Percentiles rank a stretch among this genome's conserved stretches.
Evolutionary conservation across 2,797 vertebrate species (phyloP).

Genomic region (Acridotheres tristis): DNA sequence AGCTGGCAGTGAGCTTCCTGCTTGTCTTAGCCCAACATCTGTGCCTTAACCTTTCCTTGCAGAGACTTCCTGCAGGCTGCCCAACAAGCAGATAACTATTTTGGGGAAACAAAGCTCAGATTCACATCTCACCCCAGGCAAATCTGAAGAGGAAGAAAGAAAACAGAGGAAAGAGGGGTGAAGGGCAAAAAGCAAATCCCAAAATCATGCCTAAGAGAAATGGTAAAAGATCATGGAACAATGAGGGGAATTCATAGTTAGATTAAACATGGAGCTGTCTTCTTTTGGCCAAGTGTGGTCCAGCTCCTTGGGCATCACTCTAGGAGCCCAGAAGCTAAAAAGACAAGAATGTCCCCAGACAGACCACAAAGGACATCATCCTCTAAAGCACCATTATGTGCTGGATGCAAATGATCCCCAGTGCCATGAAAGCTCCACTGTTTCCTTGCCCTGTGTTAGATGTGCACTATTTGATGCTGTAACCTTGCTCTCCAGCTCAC

Average conservation of each 20-base stretch:
- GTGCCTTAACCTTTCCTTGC: constrained; percentile 25
- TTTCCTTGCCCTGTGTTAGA: neutral
- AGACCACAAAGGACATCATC: neutral
- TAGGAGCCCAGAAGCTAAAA: constrained; percentile 37
- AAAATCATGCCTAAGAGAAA: neutral
- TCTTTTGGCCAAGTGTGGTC: neutral
- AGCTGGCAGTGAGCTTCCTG: neutral
- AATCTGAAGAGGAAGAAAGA: constrained; percentile 17
- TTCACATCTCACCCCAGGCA: constrained; percentile 47
- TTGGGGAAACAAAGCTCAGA: constrained; percentile 56
- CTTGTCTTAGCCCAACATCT: constrained; percentile 21
- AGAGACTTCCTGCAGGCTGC: constrained; percentile 20
- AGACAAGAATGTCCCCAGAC: constrained; percentile 46
- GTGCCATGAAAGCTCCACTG: constrained; percentile 56
- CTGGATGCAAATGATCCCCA: constrained; percentile 14
- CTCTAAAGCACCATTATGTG: constrained; percentile 44
- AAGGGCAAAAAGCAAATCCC: neutral
- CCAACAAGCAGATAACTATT: constrained; percentile 29
- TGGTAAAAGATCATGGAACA: constrained; percentile 28
- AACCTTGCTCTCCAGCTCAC: neutral
- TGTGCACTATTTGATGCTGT: neutral
- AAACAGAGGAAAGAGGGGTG: constrained; percentile 20
- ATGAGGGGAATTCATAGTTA: constrained; percentile 53
- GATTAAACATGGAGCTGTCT: constrained; percentile 30
- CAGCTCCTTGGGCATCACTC: constrained; percentile 19